Percentiles rank a stretch among this genome's conserved stretches.
phyloP scores from a whole-genome alignment of 2,888 invertebrate species.

The Oscheius sp. region DNA sequence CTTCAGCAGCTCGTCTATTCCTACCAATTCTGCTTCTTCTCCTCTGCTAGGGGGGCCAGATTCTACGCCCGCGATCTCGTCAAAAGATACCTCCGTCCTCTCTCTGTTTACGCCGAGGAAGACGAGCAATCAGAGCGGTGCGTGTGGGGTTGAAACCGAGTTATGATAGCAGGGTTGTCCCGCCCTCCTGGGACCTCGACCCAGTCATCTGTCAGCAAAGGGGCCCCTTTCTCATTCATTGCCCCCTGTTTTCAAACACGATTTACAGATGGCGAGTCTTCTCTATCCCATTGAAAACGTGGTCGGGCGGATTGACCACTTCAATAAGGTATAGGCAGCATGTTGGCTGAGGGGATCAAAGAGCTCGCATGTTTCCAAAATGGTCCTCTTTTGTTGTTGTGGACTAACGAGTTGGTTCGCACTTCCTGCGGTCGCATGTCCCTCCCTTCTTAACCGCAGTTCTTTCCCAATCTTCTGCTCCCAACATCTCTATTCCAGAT shows the following conservation, averaged over 20 bases:
- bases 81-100: no score
- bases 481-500: conserved; percentile 26
- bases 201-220: conserved; percentile 37
- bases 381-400: conserved; percentile 21
- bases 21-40: no score
- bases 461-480: conserved; percentile 14
- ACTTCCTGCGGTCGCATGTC: conserved; percentile 35
- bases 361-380: conserved; percentile 10
- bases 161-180: conserved; percentile 23
- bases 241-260: background rate
- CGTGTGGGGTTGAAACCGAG: conserved; percentile 16
- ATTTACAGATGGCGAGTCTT: conserved; percentile 31
- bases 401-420: conserved; percentile 36
- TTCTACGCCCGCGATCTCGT: no score
- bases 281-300: conserved; percentile 51
- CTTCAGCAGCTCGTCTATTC: background rate
- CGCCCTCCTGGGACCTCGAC: conserved; percentile 24
- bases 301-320: conserved; percentile 45
- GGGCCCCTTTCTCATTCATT: conserved; percentile 24
- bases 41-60: no score
- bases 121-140: conserved; percentile 30
- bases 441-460: conserved; percentile 16
- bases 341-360: background rate
- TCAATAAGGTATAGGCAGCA: conserved; percentile 47
- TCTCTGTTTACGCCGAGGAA: no score